Evolutionary conservation across 1,140 invertebrate genomes (phyloP), one percentile per base, ranked within the genome.

Genomic region (Trialeurodes vaporariorum): DNA sequence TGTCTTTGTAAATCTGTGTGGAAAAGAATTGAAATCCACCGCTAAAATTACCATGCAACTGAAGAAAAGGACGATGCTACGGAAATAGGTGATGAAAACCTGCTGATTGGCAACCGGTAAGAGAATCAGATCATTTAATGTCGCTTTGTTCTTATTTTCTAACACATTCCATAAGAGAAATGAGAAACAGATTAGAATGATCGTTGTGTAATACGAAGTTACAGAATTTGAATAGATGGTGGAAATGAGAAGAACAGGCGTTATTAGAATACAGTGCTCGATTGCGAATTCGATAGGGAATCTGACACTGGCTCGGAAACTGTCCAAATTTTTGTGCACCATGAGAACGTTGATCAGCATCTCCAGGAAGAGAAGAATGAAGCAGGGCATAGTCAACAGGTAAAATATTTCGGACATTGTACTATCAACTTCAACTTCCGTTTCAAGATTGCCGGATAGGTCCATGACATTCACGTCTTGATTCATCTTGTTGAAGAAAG

Each of bases 21-120:
- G 94, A 79, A 94, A 98, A 34, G 89, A 79, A 24, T 79, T 79
- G 79, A 98, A 98, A 81, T 98, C 96, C 0, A 98, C 93, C 22
- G 92, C 94, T 27, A 98, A 78, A 72, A 98, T 98, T 70, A 86
- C 89, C 69, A 94, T 81, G 0, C 84, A 83, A 25, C 94, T 93
- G 58, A 88, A 80, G 13, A 94, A 75, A 74, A 90, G 89, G 0
- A 88, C 85, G 2, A 86, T 79, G 0, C 86, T 84, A 71, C 91
- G 80, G 67, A 85, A 85, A 72, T 86, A 85, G 13, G 87, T 86
- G 67, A 92, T 78, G 69, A 83, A 87, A 27, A 49, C 34, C 17
- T 49, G 34, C 34, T 49, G 34, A 17, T 49, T 49, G 34, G 34
- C 34, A 49, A 49, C 34, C 5, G 34, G 34, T 9, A 49, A 17